Percentiles rank a stretch among this genome's conserved stretches.
Conservation (phyloP, 1,140 invertebrate species). For the Apis florea region DNA sequence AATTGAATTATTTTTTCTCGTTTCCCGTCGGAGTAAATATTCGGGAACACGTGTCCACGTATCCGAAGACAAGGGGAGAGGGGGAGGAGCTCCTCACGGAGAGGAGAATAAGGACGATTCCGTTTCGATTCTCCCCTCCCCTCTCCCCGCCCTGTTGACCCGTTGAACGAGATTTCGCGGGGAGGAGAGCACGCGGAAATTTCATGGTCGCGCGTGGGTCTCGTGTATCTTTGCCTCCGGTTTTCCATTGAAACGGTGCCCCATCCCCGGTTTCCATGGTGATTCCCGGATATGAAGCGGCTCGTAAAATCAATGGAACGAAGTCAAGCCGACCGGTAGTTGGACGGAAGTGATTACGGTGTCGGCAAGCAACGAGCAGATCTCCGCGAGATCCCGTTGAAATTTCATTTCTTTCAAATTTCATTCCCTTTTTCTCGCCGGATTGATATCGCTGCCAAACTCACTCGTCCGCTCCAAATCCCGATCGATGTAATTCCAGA, state of each 20-base stretch:
- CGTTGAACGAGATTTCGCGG: conserved; percentile 12
- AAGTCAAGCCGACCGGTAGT: conserved; percentile 35
- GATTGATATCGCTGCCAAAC: no score
- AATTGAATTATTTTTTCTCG: no score
- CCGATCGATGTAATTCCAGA: not conserved
- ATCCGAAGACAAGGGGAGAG: no score
- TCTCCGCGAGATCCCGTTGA: not conserved
- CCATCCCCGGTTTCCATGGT: conserved; percentile 55
- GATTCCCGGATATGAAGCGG: conserved; percentile 48
- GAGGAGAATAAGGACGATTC: no score
- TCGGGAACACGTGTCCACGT: no score
- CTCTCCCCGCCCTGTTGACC: not conserved
- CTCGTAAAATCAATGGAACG: conserved; percentile 58
- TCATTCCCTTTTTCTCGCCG: not conserved
- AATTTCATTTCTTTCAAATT: no score
- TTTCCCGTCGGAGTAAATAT: no score
- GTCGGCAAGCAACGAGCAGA: conserved; percentile 14
- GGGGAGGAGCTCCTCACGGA: no score
- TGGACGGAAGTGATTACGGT: conserved; percentile 37
- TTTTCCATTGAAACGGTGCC: conserved; percentile 47
- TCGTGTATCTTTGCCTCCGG: conserved; percentile 12
- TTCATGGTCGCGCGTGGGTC: conserved; percentile 33
- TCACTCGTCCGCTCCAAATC: no score
- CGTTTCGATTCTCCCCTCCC: not conserved
- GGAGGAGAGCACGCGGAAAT: not conserved